phyloP scores from a whole-genome alignment of 2,113 vertebrate genomes.

The Beaufortia kweichowensis region DNA sequence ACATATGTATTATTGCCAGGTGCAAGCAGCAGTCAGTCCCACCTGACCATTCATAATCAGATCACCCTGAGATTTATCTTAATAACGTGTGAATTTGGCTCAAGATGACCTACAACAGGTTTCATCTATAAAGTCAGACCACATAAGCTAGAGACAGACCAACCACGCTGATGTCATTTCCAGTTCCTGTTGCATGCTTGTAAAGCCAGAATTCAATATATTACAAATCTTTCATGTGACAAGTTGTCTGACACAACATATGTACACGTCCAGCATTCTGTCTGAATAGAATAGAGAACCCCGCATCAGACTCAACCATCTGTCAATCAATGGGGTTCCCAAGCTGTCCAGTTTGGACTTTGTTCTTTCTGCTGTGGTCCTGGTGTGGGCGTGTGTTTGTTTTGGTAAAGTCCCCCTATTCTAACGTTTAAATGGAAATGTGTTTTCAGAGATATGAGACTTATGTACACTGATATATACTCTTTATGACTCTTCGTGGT shows the following conservation, averaged over 20 bases:
- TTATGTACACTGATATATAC: neutral
- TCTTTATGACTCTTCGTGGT: neutral
- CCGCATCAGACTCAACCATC: slow-evolving; percentile 45
- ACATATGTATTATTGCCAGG: too few species aligned
- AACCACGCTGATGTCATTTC: neutral
- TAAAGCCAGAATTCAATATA: neutral
- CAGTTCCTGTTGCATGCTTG: neutral
- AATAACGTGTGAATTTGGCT: too few species aligned
- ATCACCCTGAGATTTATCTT: too few species aligned
- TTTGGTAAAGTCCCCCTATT: neutral
- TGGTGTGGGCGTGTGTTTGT: slow-evolving; percentile 11
- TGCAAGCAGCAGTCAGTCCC: too few species aligned
- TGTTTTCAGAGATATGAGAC: neutral
- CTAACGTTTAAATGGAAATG: neutral
- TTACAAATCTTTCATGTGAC: neutral
- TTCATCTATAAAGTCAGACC: neutral
- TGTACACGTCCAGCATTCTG: slow-evolving; percentile 14
- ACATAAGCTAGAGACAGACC: neutral
- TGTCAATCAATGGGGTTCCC: slow-evolving; percentile 48
- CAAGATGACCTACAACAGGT: neutral
- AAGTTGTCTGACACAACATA: neutral
- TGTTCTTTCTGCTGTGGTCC: slow-evolving; percentile 2
- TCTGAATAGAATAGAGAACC: slow-evolving; percentile 9
- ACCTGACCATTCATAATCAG: too few species aligned
- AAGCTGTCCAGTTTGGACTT: slow-evolving; percentile 22